Conservation (phyloP, 2,888 invertebrate genomes). For the Dilophus febrilis region DNA sequence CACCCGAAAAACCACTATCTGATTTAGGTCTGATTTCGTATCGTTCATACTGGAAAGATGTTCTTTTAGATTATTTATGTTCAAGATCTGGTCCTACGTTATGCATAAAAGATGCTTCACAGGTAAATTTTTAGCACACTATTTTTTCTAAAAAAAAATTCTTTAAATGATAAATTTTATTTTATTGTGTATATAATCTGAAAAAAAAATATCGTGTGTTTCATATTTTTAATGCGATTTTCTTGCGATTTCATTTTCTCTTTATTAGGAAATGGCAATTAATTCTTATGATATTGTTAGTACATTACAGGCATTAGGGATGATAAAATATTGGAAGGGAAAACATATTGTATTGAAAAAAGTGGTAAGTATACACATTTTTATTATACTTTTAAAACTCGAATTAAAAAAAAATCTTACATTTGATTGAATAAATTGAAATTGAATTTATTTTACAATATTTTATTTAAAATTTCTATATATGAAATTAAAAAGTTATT, state of each 20-base stretch:
- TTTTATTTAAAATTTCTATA: too few relatives aligned
- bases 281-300: constrained; percentile 96
- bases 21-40: constrained; percentile 95
- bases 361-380: constrained; percentile 52
- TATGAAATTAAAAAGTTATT: too few relatives aligned
- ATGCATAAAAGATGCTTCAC: constrained; percentile 71
- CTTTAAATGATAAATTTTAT: too few relatives aligned
- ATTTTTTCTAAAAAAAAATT: not conserved
- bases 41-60: constrained; percentile 97
- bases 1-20: constrained; percentile 95
- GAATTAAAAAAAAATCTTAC: too few relatives aligned
- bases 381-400: too few relatives aligned
- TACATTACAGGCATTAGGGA: constrained; percentile 86
- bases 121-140: constrained; percentile 17
- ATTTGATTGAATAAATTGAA: too few relatives aligned
- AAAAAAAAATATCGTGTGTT: too few relatives aligned
- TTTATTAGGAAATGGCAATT: constrained; percentile 69
- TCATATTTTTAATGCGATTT: too few relatives aligned
- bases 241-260: not conserved
- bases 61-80: constrained; percentile 77
- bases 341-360: constrained; percentile 92
- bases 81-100: constrained; percentile 76
- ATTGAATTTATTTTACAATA: too few relatives aligned
- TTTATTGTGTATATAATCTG: too few relatives aligned
- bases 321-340: constrained; percentile 99